A percentile compares a stretch with the other conserved stretches of the same genome.
These are phyloP conservation scores for Ctenomys sociabilis DNA, from an alignment of 2,113 vertebrate genomes.

Conservation along the genomic window DNA sequence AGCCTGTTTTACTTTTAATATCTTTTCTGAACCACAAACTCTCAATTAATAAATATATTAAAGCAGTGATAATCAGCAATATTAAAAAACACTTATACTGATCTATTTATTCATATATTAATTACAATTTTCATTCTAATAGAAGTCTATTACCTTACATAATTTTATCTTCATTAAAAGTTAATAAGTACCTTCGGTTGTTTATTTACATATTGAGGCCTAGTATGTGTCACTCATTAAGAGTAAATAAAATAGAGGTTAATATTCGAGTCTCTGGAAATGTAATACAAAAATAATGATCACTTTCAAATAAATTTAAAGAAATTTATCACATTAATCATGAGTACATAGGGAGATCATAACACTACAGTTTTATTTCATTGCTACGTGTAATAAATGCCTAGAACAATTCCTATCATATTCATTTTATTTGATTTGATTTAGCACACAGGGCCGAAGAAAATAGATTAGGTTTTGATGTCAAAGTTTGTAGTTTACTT, in stretches of 20 bases:
- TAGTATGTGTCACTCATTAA: background rate
- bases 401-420: background rate
- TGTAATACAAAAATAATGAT: background rate
- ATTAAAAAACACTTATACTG: background rate
- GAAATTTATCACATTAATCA: background rate
- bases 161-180: background rate
- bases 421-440: background rate
- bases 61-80: background rate
- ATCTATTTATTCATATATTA: background rate
- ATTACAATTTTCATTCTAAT: background rate
- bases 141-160: background rate
- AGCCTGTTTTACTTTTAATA: background rate
- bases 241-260: background rate
- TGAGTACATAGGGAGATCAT: background rate
- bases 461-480: background rate
- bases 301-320: background rate
- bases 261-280: conserved; percentile 3
- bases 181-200: background rate
- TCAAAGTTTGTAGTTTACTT: background rate
- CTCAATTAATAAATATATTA: background rate
- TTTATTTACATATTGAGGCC: background rate
- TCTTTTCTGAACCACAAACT: background rate
- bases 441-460: background rate
- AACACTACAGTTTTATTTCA: background rate
- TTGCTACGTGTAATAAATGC: background rate